Percentiles rank a stretch among this genome's conserved stretches.
These are phyloP conservation scores for Mizuhopecten yessoensis DNA, from an alignment of 1,140 invertebrate species.

Conservation along the genomic window DNA sequence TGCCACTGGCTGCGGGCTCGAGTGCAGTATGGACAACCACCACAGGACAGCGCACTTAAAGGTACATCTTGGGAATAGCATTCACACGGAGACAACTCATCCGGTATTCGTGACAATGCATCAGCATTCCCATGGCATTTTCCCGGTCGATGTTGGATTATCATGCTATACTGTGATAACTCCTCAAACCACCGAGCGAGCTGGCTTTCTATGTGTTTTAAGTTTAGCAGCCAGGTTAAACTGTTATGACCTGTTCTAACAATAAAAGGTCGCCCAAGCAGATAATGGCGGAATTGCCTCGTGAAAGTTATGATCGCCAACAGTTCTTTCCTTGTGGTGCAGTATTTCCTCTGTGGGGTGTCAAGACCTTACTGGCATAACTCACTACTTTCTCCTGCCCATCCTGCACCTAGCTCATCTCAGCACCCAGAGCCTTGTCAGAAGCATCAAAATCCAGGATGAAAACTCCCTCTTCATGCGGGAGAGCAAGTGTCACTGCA, in stretches of 20 bases:
- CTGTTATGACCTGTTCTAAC: conserved; percentile 44
- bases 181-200: conserved; percentile 46
- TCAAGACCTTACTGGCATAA: background rate
- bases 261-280: conserved; percentile 26
- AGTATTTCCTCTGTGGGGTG: conserved; percentile 6
- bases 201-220: conserved; percentile 43
- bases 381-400: conserved; percentile 15
- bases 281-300: conserved; percentile 42
- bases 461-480: background rate
- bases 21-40: conserved; percentile 49
- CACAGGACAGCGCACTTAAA: conserved; percentile 48
- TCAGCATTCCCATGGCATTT: conserved; percentile 71
- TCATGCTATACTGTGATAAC: conserved; percentile 49
- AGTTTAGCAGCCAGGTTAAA: background rate
- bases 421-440: background rate
- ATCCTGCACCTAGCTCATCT: conserved; percentile 41
- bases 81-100: background rate
- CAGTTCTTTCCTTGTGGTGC: conserved; percentile 47
- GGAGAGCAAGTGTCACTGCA: background rate
- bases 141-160: conserved; percentile 56
- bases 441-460: background rate
- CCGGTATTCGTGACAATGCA: conserved; percentile 54
- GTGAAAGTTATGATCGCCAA: conserved; percentile 41
- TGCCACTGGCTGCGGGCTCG: conserved; percentile 53
- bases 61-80: background rate